Conservation (phyloP, 2,797 vertebrate genomes). For the Dipus sagitta region DNA sequence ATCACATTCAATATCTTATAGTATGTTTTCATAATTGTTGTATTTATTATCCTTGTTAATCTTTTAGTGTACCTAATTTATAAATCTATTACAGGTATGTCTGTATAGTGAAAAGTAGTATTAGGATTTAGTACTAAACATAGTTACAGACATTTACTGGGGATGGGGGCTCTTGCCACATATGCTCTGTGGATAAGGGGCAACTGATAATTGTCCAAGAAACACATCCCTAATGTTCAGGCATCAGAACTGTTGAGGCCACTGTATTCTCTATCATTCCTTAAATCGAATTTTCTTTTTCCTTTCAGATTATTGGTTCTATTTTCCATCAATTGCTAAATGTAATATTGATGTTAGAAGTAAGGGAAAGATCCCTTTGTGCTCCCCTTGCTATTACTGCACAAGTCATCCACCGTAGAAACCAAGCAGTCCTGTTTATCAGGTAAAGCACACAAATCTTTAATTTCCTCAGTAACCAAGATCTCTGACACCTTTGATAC, state of each 20-base stretch:
- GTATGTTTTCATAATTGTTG: not conserved
- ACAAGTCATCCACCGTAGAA: conserved; percentile 86
- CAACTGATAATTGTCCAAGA: not conserved
- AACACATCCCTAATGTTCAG: not conserved
- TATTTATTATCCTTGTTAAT: not conserved
- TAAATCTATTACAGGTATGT: not conserved
- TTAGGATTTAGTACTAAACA: not conserved
- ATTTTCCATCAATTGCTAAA: conserved; percentile 92
- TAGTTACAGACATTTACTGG: not conserved
- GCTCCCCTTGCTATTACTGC: conserved; percentile 85
- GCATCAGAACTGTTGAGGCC: not conserved
- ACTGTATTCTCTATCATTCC: not conserved
- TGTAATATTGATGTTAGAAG: conserved; percentile 93
- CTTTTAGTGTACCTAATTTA: not conserved
- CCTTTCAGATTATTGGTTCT: conserved; percentile 88
- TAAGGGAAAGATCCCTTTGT: conserved; percentile 77
- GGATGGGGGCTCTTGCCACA: not conserved
- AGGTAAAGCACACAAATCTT: conserved; percentile 88
- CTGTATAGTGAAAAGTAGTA: not conserved
- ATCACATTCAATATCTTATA: not conserved
- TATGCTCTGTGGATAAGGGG: not conserved
- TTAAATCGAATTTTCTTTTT: conserved; percentile 55
- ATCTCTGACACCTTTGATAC: not conserved
- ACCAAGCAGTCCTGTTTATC: conserved; percentile 93
- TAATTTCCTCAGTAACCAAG: not conserved